Conservation (phyloP, 2,888 invertebrate species). For the Neoscelio sp. region DNA sequence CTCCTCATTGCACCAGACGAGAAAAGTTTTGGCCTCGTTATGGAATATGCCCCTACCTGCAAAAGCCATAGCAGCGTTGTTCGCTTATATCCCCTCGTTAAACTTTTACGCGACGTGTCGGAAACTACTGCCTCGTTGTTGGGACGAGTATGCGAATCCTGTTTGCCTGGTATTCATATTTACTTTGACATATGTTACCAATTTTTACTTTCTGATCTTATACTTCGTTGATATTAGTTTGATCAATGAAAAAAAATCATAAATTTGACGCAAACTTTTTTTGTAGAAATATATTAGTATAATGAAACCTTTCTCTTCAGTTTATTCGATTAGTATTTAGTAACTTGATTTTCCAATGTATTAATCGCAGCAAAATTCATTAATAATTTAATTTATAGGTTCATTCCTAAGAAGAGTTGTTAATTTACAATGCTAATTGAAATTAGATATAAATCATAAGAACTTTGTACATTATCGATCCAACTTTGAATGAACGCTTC, state of each 20-base stretch:
- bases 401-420: not conserved
- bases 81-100: conserved; percentile 64
- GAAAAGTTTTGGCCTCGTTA: conserved; percentile 87
- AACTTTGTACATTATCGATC: not conserved
- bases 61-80: conserved; percentile 55
- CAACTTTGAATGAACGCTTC: not conserved
- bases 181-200: conserved; percentile 41
- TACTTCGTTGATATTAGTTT: conserved; percentile 1
- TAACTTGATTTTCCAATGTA: not conserved
- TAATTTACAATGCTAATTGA: conserved; percentile 6
- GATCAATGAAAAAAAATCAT: not conserved
- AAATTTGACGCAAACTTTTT: too few species aligned
- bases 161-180: conserved; percentile 43
- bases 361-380: not conserved
- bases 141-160: conserved; percentile 23
- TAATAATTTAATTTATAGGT: not conserved
- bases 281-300: too few species aligned
- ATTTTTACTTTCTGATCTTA: conserved; percentile 25
- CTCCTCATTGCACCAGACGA: conserved; percentile 89
- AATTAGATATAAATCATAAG: conserved; percentile 4
- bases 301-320: too few species aligned
- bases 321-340: too few species aligned
- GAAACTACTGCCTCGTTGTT: conserved; percentile 52
- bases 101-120: conserved; percentile 62
- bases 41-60: conserved; percentile 79